phyloP scores from a whole-genome alignment of 2,797 vertebrate genomes.

The Gorsachius magnificus region DNA sequence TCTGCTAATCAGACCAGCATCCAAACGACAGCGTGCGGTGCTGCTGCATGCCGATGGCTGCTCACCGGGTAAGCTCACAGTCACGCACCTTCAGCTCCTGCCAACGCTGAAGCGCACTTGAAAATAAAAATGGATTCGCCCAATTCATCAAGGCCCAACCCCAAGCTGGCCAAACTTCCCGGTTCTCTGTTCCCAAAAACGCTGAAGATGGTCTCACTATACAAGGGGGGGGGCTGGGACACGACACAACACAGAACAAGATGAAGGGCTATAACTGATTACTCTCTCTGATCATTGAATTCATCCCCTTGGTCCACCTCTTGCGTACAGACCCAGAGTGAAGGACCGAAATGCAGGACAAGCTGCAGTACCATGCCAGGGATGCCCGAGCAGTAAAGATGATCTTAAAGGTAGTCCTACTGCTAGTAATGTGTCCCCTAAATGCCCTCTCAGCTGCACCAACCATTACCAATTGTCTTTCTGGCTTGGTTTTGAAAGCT shows the following conservation, averaged over 20 bases:
- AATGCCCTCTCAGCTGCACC: neutral
- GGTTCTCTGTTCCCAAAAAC: neutral
- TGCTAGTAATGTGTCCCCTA: neutral
- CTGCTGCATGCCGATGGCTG: neutral
- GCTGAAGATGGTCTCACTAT: neutral
- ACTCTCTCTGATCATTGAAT: neutral
- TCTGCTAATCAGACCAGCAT: neutral
- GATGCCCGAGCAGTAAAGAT: neutral
- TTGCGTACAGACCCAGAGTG: too few species aligned
- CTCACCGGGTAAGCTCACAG: neutral
- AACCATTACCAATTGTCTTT: neutral
- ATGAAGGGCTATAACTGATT: neutral
- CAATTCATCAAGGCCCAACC: too few species aligned
- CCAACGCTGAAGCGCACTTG: fast-evolving
- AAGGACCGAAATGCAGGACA: neutral
- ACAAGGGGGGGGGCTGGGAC: too few species aligned
- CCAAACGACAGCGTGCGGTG: neutral
- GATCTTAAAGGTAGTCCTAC: neutral
- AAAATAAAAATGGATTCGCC: neutral
- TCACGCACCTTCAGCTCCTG: neutral
- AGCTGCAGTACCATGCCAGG: neutral
- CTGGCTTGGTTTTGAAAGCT: neutral
- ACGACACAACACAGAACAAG: neutral
- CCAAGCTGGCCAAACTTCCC: neutral
- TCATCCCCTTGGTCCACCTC: neutral